Conservation (phyloP, 37 sponge, comb jelly and placozoan species). For the Crambe crambe region DNA sequence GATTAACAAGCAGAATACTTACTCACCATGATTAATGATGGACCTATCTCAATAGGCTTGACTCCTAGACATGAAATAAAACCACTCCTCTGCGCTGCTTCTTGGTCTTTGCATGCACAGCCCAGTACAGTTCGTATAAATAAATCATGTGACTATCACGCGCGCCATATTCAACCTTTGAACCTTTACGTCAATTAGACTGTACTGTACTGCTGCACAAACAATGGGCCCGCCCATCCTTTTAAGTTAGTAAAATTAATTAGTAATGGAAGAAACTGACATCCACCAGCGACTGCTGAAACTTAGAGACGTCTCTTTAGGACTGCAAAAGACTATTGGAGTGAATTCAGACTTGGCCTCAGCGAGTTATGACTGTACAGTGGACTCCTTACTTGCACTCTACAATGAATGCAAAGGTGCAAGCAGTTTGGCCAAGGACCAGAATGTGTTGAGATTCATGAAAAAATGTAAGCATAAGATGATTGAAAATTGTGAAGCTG, state of each 20-base stretch:
- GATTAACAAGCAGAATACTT: background rate
- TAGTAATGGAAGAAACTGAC: background rate
- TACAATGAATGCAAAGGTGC: constrained; percentile 50
- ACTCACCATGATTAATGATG: background rate
- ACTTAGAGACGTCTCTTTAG: constrained; percentile 51
- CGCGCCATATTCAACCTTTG: background rate
- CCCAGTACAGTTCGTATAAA: too few relatives aligned
- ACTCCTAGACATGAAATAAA: background rate
- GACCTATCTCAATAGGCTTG: background rate
- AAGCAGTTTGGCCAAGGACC: constrained; percentile 35
- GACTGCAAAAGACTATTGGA: constrained; percentile 8
- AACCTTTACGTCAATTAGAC: background rate
- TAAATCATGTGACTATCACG: background rate
- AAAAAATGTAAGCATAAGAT: constrained; percentile 37
- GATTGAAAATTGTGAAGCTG: background rate
- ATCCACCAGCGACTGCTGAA: constrained; percentile 40
- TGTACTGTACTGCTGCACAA: too few relatives aligned
- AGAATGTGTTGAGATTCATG: constrained; percentile 40
- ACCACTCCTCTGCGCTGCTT: background rate
- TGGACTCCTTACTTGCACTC: constrained; percentile 65
- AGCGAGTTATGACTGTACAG: constrained; percentile 52
- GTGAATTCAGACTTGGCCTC: constrained; percentile 33
- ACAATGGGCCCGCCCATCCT: background rate
- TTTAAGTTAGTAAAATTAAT: background rate
- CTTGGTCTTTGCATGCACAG: too few relatives aligned